phyloP scores from a whole-genome alignment of 2,888 invertebrate species.

The Limnephilus marmoratus region DNA sequence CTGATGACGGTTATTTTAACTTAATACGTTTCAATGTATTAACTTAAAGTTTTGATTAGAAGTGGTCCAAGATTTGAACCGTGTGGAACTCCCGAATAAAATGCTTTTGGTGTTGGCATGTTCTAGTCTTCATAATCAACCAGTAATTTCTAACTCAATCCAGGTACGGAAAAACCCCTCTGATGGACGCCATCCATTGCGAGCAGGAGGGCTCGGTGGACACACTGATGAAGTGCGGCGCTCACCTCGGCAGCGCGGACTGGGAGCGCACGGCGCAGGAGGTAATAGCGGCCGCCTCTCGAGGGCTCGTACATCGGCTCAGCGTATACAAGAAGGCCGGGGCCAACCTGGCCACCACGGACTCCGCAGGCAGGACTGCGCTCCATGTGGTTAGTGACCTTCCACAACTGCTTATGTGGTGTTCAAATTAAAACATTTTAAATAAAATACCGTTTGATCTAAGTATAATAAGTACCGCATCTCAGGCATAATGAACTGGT shows the following conservation, averaged over 20 bases:
- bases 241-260: conserved; percentile 81
- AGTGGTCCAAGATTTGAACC: background rate
- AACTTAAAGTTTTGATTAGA: too few species aligned
- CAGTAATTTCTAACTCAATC: conserved; percentile 49
- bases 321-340: conserved; percentile 82
- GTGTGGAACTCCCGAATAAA: background rate
- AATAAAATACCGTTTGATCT: background rate
- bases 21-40: too few species aligned
- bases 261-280: conserved; percentile 81
- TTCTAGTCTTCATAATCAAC: background rate
- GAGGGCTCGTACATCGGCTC: conserved; percentile 78
- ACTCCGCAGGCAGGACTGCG: conserved; percentile 82
- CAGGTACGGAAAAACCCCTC: conserved; percentile 82
- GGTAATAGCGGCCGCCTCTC: conserved; percentile 81
- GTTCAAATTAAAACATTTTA: background rate
- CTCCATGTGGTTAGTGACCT: conserved; percentile 79
- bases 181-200: conserved; percentile 82
- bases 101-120: background rate
- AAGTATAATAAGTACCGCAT: too few species aligned
- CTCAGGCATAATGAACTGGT: too few species aligned
- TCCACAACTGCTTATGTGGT: too few species aligned
- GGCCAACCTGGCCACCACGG: conserved; percentile 80
- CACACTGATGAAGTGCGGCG: conserved; percentile 85
- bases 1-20: too few species aligned
- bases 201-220: conserved; percentile 82